Conservation (phyloP, 1,140 invertebrate species). For the Drusus annulatus region DNA sequence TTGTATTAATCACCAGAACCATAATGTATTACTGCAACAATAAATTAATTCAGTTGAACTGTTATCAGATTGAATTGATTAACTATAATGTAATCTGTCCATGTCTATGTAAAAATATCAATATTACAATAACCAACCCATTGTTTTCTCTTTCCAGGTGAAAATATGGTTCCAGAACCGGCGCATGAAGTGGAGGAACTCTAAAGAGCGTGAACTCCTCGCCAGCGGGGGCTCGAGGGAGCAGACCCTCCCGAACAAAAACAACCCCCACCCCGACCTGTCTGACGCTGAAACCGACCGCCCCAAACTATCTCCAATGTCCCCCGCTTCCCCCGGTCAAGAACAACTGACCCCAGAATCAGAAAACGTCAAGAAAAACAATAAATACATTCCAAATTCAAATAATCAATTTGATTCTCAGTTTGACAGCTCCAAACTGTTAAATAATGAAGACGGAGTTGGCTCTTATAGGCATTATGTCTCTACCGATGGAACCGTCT, state of each 20-base stretch:
- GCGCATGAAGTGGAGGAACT: conserved; percentile 97
- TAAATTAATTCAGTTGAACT: too few species aligned
- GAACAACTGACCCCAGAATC: conserved; percentile 42
- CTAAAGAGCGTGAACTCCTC: conserved; percentile 94
- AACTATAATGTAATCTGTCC: too few species aligned
- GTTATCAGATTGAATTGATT: too few species aligned
- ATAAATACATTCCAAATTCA: conserved; percentile 10
- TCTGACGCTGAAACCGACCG: conserved; percentile 90
- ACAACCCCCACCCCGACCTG: conserved; percentile 96
- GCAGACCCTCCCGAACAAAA: conserved; percentile 96
- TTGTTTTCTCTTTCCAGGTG: conserved; percentile 78
- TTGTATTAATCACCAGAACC: too few species aligned
- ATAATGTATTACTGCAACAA: too few species aligned
- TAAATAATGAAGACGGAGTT: not conserved
- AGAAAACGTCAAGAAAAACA: conserved; percentile 62
- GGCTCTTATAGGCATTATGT: conserved; percentile 6
- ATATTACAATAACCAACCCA: not conserved
- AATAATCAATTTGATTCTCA: conserved; percentile 47
- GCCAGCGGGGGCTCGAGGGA: conserved; percentile 93
- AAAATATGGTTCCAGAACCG: conserved; percentile 98
- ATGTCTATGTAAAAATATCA: too few species aligned
- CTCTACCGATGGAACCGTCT: not conserved
- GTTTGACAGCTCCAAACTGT: conserved; percentile 15
- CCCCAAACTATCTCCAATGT: conserved; percentile 75
- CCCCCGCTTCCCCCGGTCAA: conserved; percentile 61